phyloP scores from a whole-genome alignment of 1,140 invertebrate genomes.

The Ceratitis capitata region DNA sequence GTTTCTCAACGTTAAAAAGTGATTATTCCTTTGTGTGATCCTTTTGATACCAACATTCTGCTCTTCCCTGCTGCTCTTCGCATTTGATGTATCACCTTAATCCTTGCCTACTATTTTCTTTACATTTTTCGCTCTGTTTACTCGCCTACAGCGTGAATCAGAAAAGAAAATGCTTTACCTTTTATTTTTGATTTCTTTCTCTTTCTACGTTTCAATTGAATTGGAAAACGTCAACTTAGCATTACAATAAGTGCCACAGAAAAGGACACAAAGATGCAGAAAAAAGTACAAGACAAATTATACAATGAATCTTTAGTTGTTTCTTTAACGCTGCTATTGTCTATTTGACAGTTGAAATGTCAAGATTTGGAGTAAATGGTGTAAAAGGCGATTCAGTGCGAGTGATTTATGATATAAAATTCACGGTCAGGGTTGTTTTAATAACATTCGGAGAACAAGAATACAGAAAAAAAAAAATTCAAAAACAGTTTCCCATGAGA shows the following conservation, averaged over 20 bases:
- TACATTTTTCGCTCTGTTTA: not conserved
- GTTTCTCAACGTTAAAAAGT: not conserved
- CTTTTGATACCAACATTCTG: not conserved
- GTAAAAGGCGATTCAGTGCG: conserved; percentile 50
- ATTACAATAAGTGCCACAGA: conserved; percentile 30
- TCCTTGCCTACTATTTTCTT: conserved; percentile 37
- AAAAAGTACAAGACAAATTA: not conserved
- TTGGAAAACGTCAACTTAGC: conserved; percentile 25
- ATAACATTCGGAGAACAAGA: not conserved
- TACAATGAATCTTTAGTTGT: not conserved
- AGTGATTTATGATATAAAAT: conserved; percentile 55
- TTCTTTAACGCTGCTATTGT: conserved; percentile 48
- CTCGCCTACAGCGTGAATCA: not conserved
- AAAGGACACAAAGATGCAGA: not conserved
- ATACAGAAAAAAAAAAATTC: not conserved
- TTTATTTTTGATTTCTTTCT: not conserved
- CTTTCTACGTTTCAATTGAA: not conserved
- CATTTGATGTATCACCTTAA: conserved; percentile 30
- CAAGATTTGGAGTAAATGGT: conserved; percentile 58
- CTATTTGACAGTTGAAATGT: conserved; percentile 58
- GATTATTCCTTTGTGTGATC: not conserved
- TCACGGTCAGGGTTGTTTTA: conserved; percentile 18
- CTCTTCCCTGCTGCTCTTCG: not conserved
- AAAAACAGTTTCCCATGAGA: not conserved
- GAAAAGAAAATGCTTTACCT: not conserved